These are phyloP conservation scores for Characodon lateralis DNA, from an alignment of 2,797 vertebrate species.

Conservation along the genomic window DNA sequence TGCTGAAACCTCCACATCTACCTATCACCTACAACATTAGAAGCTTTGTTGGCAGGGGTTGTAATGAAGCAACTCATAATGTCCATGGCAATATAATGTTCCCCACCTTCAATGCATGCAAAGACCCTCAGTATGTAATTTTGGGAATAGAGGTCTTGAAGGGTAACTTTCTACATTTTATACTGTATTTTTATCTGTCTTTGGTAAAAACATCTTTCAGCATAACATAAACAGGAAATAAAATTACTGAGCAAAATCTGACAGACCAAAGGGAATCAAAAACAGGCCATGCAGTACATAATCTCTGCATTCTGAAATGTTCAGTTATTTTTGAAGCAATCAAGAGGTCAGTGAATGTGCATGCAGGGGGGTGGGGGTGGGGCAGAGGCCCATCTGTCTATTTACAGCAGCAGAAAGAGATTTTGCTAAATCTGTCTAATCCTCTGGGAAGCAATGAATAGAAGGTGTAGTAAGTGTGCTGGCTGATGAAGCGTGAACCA, in stretches of 20 bases:
- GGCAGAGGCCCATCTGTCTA: constrained; percentile 69
- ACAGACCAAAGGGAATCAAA: background rate
- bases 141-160: constrained; percentile 1
- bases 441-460: constrained; percentile 34
- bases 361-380: constrained; percentile 17
- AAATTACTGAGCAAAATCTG: background rate
- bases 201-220: constrained; percentile 19
- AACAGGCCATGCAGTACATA: background rate
- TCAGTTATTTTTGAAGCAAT: constrained; percentile 20
- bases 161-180: constrained; percentile 4
- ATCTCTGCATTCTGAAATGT: background rate
- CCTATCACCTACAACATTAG: background rate
- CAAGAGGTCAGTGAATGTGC: constrained; percentile 7
- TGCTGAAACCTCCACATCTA: background rate
- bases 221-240: background rate
- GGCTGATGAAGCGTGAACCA: constrained; percentile 46
- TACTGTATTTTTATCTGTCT: background rate
- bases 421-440: constrained; percentile 75
- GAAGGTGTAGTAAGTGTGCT: constrained; percentile 7
- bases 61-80: background rate
- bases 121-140: background rate
- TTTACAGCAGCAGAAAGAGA: constrained; percentile 65
- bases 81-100: background rate
- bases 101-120: background rate
- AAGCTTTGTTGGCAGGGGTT: background rate